Evolutionary conservation across 2,888 invertebrate genomes (phyloP).

Genomic region (Eumacrocentrus americanus): DNA sequence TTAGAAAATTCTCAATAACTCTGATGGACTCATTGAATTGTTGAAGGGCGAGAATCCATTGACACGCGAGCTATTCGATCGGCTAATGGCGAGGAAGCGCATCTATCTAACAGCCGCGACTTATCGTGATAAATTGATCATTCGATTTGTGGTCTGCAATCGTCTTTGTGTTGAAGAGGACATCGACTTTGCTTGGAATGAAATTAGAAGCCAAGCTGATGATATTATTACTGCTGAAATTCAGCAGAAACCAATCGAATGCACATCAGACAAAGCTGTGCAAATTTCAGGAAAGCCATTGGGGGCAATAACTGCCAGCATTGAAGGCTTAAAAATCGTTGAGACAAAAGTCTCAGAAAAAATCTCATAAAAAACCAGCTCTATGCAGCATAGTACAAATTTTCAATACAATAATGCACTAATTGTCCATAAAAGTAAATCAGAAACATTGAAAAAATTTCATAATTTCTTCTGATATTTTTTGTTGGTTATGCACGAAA

Average conservation of each 20-base stretch:
- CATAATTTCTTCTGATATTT: no score
- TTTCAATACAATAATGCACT: not conserved
- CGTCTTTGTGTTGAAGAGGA: conserved; percentile 73
- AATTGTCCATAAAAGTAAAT: not conserved
- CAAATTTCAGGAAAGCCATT: conserved; percentile 19
- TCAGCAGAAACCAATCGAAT: conserved; percentile 26
- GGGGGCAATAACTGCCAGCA: conserved; percentile 33
- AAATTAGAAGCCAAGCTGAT: conserved; percentile 69
- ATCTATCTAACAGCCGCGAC: conserved; percentile 83
- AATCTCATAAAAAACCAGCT: conserved; percentile 28
- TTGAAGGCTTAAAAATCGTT: conserved; percentile 36
- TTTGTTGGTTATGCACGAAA: no score
- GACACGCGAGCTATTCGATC: conserved; percentile 75
- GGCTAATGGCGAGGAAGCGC: conserved; percentile 75
- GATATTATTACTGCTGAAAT: no score
- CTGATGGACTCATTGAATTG: conserved; percentile 2
- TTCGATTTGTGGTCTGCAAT: conserved; percentile 85
- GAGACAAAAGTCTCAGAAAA: conserved; percentile 35
- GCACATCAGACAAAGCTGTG: conserved; percentile 22
- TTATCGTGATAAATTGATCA: conserved; percentile 71
- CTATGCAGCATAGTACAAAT: not conserved
- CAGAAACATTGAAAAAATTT: no score
- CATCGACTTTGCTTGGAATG: conserved; percentile 76
- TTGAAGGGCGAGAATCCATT: conserved; percentile 69
- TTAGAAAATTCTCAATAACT: not conserved